Evolutionary conservation across 2,888 invertebrate species (phyloP).

Genomic region (Eristalis pertinax): DNA sequence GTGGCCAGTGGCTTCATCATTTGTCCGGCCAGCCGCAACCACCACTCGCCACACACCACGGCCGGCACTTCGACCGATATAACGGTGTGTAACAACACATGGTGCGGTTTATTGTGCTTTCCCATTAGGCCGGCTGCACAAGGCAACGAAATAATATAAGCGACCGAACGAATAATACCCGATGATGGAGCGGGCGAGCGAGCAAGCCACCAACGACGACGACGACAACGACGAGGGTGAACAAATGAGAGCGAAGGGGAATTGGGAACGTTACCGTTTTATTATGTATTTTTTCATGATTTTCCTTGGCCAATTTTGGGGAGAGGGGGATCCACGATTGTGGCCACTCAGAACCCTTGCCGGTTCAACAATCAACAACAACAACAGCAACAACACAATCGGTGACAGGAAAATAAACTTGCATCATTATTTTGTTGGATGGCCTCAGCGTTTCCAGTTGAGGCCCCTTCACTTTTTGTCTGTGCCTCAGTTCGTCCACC

Average conservation of each 20-base stretch:
- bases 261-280: conserved; percentile 34
- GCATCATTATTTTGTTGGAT: conserved; percentile 14
- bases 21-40: conserved; percentile 44
- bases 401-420: conserved; percentile 28
- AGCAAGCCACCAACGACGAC: not conserved
- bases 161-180: conserved; percentile 47
- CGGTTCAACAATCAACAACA: not conserved
- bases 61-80: not conserved
- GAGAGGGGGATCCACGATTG: too few species aligned
- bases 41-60: not conserved
- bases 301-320: not conserved
- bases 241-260: not conserved
- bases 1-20: conserved; percentile 35
- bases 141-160: conserved; percentile 37
- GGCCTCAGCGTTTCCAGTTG: too few species aligned
- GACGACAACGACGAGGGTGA: not conserved
- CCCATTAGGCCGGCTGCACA: conserved; percentile 54
- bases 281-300: conserved; percentile 1
- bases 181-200: not conserved
- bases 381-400: conserved; percentile 1
- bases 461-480: not conserved
- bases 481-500: not conserved
- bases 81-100: conserved; percentile 54
- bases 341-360: not conserved
- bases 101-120: conserved; percentile 64